Evolutionary conservation across 1,140 invertebrate species (phyloP).

Genomic region (Stegodyphus dumicola): DNA sequence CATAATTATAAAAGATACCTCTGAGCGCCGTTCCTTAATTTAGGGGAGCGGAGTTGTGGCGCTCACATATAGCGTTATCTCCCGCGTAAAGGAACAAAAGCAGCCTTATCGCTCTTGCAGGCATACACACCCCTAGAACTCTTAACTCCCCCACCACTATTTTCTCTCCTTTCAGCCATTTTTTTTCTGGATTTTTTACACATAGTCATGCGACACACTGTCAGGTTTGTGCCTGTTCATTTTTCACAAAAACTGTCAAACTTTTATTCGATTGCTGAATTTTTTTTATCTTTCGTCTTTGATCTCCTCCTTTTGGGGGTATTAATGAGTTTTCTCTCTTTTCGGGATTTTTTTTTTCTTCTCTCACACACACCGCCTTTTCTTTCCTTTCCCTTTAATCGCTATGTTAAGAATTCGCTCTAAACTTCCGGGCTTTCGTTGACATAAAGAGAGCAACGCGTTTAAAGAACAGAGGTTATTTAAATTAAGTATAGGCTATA

Average conservation of each 20-base stretch:
- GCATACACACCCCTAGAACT: slow-evolving; percentile 54
- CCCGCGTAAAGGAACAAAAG: slow-evolving; percentile 54
- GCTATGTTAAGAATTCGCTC: slow-evolving; percentile 54
- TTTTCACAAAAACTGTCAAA: slow-evolving; percentile 62
- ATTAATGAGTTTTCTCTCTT: slow-evolving; percentile 57
- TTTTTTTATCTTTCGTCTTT: slow-evolving; percentile 50
- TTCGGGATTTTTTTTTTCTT: slow-evolving; percentile 32
- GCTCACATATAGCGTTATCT: slow-evolving; percentile 43
- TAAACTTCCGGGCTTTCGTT: slow-evolving; percentile 54
- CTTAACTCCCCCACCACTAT: slow-evolving; percentile 35
- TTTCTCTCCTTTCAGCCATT: slow-evolving; percentile 55
- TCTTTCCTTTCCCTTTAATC: slow-evolving; percentile 48
- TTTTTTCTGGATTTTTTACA: slow-evolving; percentile 34
- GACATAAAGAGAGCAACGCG: slow-evolving; percentile 7
- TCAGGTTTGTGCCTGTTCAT: slow-evolving; percentile 53
- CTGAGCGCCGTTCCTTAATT: slow-evolving; percentile 59
- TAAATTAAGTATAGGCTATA: slow-evolving; percentile 53
- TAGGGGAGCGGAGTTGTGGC: slow-evolving; percentile 25
- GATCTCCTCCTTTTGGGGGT: slow-evolving; percentile 60
- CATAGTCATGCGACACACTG: slow-evolving; percentile 53
- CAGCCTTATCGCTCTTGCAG: slow-evolving; percentile 49
- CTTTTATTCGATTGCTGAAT: slow-evolving; percentile 59
- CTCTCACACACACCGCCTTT: slow-evolving; percentile 1
- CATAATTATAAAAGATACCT: slow-evolving; percentile 62
- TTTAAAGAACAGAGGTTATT: slow-evolving; percentile 50